phyloP scores from a whole-genome alignment of 1,140 invertebrate genomes.

The Zaprionus nigranus region DNA sequence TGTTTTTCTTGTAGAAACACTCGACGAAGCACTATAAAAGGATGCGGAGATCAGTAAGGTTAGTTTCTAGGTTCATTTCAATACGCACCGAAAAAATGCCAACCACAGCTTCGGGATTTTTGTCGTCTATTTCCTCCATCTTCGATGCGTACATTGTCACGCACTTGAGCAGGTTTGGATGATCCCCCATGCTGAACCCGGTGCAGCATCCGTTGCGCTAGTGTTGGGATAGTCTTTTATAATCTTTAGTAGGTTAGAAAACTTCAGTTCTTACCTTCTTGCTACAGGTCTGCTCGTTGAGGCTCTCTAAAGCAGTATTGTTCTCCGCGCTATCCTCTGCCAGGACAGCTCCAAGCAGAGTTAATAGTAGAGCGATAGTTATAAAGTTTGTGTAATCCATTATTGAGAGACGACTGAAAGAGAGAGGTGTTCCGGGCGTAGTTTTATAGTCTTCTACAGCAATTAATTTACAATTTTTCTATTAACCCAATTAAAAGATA shows the following conservation, averaged over 20 bases:
- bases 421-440: not conserved
- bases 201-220: constrained; percentile 61
- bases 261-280: constrained; percentile 29
- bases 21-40: constrained; percentile 64
- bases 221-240: not conserved
- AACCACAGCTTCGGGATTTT: constrained; percentile 41
- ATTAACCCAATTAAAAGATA: constrained; percentile 16
- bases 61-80: not conserved
- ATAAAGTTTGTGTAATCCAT: constrained; percentile 36
- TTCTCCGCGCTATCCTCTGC: constrained; percentile 12
- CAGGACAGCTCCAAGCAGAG: not conserved
- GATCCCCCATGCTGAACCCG: constrained; percentile 45
- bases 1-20: constrained; percentile 68
- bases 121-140: constrained; percentile 40
- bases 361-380: constrained; percentile 21
- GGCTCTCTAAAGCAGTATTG: not conserved
- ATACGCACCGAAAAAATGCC: constrained; percentile 61
- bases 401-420: constrained; percentile 18
- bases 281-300: constrained; percentile 40
- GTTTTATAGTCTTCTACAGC: constrained; percentile 52
- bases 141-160: constrained; percentile 54
- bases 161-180: constrained; percentile 53
- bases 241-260: not conserved
- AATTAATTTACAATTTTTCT: constrained; percentile 8
- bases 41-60: too few species aligned